Conservation (phyloP, 2,113 vertebrate species). For the Spea multiplicata region DNA sequence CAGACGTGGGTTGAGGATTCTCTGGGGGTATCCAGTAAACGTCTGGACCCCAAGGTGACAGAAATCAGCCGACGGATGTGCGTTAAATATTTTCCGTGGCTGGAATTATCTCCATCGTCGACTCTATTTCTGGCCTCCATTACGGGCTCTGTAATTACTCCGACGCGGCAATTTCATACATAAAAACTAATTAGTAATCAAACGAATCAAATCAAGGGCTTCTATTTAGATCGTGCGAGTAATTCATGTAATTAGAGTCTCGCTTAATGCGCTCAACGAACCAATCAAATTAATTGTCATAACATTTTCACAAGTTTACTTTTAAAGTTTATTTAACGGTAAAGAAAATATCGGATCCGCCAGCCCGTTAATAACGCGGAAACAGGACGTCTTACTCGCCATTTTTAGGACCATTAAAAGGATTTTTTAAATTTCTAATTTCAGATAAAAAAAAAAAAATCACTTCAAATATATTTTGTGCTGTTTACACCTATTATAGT, state of each 20-base stretch:
- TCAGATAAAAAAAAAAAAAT: too few relatives aligned
- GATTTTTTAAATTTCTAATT: too few relatives aligned
- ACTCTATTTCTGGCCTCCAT: neutral
- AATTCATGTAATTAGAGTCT: neutral
- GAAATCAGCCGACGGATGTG: too few relatives aligned
- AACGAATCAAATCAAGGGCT: neutral
- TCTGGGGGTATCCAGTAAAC: too few relatives aligned
- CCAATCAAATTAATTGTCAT: neutral
- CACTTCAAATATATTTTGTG: too few relatives aligned
- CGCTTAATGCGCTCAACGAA: neutral
- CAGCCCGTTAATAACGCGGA: too few relatives aligned
- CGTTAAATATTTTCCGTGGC: neutral
- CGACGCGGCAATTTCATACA: neutral
- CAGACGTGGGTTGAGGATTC: too few relatives aligned
- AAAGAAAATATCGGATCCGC: neutral
- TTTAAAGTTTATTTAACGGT: neutral
- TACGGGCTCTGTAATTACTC: neutral
- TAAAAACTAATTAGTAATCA: constrained; percentile 8
- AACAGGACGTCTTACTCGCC: too few relatives aligned
- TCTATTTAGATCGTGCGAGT: neutral
- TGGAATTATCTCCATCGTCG: neutral
- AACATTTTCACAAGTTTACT: constrained; percentile 6
- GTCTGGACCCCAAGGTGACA: too few relatives aligned
- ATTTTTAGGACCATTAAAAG: too few relatives aligned
- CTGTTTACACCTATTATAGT: too few relatives aligned